Percentiles rank a stretch among this genome's conserved stretches.
These are phyloP conservation scores for Eremobia ochroleuca DNA, from an alignment of 2,888 invertebrate genomes.

Conservation along the genomic window DNA sequence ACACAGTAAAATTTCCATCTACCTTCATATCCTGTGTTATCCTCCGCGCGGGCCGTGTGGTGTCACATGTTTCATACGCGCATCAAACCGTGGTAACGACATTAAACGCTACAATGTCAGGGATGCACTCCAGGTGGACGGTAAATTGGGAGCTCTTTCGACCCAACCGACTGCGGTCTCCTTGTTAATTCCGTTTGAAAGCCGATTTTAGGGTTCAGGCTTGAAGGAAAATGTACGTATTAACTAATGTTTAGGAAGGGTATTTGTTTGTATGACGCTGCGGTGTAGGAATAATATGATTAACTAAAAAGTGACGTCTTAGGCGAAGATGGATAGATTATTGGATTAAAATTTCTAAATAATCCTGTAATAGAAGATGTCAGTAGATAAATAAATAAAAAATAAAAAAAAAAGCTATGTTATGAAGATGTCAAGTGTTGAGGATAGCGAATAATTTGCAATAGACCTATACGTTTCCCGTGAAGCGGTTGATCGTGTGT, in stretches of 20 bases:
- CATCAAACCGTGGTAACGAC: slow-evolving; percentile 74
- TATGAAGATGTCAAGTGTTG: background rate
- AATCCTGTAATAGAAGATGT: too few relatives aligned
- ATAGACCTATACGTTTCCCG: background rate
- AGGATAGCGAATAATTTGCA: background rate
- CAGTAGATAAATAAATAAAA: too few relatives aligned
- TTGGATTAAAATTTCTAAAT: background rate
- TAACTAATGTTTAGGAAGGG: slow-evolving; percentile 13
- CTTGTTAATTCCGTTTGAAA: slow-evolving; percentile 62
- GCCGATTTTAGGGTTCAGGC: slow-evolving; percentile 46
- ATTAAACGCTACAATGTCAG: slow-evolving; percentile 75
- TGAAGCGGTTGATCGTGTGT: background rate
- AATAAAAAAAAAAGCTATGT: background rate
- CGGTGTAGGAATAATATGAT: background rate
- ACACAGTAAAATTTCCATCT: slow-evolving; percentile 9
- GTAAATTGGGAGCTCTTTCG: slow-evolving; percentile 77
- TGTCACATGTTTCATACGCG: slow-evolving; percentile 65
- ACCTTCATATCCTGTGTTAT: background rate
- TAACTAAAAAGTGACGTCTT: background rate
- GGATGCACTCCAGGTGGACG: slow-evolving; percentile 69
- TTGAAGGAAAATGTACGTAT: slow-evolving; percentile 26
- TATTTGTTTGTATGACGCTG: background rate
- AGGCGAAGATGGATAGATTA: background rate
- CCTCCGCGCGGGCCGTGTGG: slow-evolving; percentile 5
- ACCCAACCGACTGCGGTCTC: slow-evolving; percentile 59